Evolutionary conservation across 2,888 invertebrate genomes (phyloP), one percentile per base, ranked within the genome.

Genomic region (Cristatella mucedo): DNA sequence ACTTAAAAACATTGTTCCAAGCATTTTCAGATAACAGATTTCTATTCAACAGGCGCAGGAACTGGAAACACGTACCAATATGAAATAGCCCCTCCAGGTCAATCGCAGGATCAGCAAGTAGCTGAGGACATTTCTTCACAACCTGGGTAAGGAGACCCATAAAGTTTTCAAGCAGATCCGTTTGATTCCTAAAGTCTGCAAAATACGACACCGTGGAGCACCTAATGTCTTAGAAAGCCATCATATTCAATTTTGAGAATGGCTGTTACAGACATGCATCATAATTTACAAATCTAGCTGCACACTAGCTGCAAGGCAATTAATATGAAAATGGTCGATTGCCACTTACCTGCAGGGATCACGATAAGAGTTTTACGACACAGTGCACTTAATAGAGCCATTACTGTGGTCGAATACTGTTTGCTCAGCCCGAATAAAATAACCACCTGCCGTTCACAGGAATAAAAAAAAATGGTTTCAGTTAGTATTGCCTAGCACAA

Each of bases 161-260:
- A 53, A 80, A 76, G 1, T 73, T 74, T 53, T 81, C 80, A 30
- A 81, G 67, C 18, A 82, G 69, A 55, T 81, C 80, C 0, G 77
- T 70, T 40, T 74, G 72, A 39, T 76, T 74, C 2, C 73, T 68
- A 37, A 76, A 54, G 61, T 53, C 60, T 58, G 48, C 18, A 50
- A 48, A 21, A 39, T 31, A 33, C 30, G 43, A 43, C 24, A 30
- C 5, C 19, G 18, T 18, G 24, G 30, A 29, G 19, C 13, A 40
- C n/a, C n/a, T n/a, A n/a, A n/a, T n/a, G n/a, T n/a, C n/a, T n/a
- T n/a, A n/a, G n/a, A n/a, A n/a, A n/a, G n/a, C n/a, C n/a, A n/a
- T n/a, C n/a, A n/a, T n/a, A n/a, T n/a, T n/a, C n/a, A n/a, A n/a
- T n/a, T n/a, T n/a, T n/a, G n/a, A n/a, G n/a, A n/a, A n/a, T n/a